Conservation (phyloP, 2,113 vertebrate genomes). For the Pongo abelii region DNA sequence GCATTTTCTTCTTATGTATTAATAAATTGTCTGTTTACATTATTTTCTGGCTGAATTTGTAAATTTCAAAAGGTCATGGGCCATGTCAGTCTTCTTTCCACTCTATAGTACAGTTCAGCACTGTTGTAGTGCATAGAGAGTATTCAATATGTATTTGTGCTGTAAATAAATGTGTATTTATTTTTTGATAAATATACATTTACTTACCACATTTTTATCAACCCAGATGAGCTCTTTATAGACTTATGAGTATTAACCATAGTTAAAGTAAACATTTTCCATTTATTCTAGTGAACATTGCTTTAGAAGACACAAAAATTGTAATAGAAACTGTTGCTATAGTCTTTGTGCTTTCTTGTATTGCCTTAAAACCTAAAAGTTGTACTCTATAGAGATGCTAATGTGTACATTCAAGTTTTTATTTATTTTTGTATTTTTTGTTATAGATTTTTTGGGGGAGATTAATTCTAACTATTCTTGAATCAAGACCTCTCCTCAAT, state of each 20-base stretch:
- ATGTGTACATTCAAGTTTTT: not conserved
- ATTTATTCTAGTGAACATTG: slow-evolving; percentile 18
- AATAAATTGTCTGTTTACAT: not conserved
- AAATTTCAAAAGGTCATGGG: not conserved
- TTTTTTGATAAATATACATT: not conserved
- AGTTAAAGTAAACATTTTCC: not conserved
- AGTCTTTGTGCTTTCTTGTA: not conserved
- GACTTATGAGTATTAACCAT: not conserved
- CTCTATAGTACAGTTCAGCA: not conserved
- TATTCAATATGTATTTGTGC: not conserved
- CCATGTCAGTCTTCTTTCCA: not conserved
- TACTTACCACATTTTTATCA: not conserved
- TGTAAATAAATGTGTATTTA: not conserved
- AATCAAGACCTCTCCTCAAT: not conserved
- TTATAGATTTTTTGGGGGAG: not conserved
- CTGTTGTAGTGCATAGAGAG: not conserved
- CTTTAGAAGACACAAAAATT: slow-evolving; percentile 5
- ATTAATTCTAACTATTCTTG: not conserved
- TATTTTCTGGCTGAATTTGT: not conserved
- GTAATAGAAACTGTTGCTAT: not conserved
- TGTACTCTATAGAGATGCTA: not conserved
- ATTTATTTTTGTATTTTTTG: not conserved
- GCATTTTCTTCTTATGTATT: not conserved
- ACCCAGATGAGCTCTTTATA: not conserved
- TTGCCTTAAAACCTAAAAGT: not conserved